These are phyloP conservation scores for Gobio gobio DNA, from an alignment of 2,113 vertebrate genomes.

Conservation along the genomic window DNA sequence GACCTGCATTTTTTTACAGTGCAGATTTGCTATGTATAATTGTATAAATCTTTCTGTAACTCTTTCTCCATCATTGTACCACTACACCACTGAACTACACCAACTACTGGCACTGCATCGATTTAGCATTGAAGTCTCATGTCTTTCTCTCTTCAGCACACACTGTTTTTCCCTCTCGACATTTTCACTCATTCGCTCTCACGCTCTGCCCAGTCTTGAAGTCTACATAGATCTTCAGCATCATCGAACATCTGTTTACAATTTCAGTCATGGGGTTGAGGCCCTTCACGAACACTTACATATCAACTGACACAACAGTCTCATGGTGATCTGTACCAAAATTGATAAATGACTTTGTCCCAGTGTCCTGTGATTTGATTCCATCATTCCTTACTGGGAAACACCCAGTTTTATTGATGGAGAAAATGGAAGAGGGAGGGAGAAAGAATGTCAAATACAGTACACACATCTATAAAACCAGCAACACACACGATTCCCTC, in stretches of 20 bases:
- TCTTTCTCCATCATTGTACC: neutral
- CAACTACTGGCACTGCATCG: neutral
- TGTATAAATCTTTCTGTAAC: neutral
- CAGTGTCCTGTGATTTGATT: conserved; percentile 35
- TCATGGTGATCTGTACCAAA: conserved; percentile 16
- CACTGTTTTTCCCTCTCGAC: neutral
- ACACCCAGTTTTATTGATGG: conserved; percentile 46
- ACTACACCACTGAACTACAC: neutral
- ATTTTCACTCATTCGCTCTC: conserved; percentile 23
- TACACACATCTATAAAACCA: conserved; percentile 50
- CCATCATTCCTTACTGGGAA: conserved; percentile 31
- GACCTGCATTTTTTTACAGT: no score
- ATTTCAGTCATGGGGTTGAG: conserved; percentile 42
- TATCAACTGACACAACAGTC: conserved; percentile 43
- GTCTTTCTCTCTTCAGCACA: neutral
- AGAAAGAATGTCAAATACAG: conserved; percentile 41
- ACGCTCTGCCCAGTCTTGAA: conserved; percentile 1
- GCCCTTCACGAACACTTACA: conserved; percentile 42
- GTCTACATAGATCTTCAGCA: conserved; percentile 13
- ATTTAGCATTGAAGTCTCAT: neutral
- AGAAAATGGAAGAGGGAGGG: conserved; percentile 12
- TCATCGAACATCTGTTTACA: conserved; percentile 47
- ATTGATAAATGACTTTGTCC: conserved; percentile 32
- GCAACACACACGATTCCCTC: conserved; percentile 42
- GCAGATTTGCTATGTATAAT: neutral